phyloP scores from a whole-genome alignment of 2,113 vertebrate species.

The Sceloporus undulatus region DNA sequence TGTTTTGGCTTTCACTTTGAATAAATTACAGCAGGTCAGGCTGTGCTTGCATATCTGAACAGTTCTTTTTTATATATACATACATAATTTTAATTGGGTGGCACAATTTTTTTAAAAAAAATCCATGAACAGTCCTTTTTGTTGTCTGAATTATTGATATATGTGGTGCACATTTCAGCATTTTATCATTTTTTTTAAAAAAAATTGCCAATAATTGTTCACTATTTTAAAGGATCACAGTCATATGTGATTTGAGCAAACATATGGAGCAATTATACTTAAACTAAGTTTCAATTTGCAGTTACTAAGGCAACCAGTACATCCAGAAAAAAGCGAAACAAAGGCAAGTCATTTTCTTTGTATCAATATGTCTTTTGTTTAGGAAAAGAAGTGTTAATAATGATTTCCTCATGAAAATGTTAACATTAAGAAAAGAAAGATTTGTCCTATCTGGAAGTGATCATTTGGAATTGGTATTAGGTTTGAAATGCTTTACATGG shows the following conservation, averaged over 20 bases:
- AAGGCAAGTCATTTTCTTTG: neutral
- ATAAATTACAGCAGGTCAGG: constrained; percentile 2
- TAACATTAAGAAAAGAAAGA: neutral
- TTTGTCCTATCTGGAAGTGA: neutral
- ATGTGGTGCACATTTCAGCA: constrained; percentile 16
- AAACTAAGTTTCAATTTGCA: constrained; percentile 34
- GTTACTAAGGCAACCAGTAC: constrained; percentile 39
- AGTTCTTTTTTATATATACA: neutral
- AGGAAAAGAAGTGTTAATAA: neutral
- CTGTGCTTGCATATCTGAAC: constrained; percentile 8
- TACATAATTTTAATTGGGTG: too few species aligned
- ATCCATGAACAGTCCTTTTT: constrained; percentile 6
- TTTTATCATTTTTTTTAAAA: constrained; percentile 30
- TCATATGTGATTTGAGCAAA: constrained; percentile 17
- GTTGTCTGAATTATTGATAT: neutral
- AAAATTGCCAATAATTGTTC: constrained; percentile 17
- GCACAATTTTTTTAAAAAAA: neutral
- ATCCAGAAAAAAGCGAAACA: neutral
- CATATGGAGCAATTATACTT: constrained; percentile 32
- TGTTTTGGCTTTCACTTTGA: constrained; percentile 11
- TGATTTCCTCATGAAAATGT: neutral
- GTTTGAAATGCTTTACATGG: neutral
- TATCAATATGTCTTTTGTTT: constrained; percentile 7
- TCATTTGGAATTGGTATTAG: neutral
- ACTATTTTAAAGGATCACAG: constrained; percentile 14